Evolutionary conservation across 2,888 invertebrate species (phyloP).

Genomic region (Neoscelio sp.): DNA sequence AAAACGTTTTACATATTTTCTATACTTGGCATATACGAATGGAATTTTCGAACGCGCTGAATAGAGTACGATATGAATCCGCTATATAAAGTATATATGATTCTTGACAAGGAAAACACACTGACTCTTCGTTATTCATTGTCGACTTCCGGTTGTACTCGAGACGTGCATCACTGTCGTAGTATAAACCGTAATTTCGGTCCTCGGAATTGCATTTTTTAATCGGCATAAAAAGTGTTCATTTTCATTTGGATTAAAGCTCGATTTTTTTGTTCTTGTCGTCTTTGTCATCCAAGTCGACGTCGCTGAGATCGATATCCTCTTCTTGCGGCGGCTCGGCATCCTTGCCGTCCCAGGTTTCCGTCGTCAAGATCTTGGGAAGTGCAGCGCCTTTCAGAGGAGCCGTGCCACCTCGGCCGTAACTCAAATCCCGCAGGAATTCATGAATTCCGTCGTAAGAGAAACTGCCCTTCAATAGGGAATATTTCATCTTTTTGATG

Average conservation of each 20-base stretch:
- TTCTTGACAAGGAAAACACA: slow-evolving; percentile 66
- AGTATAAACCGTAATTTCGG: neutral
- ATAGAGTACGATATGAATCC: slow-evolving; percentile 61
- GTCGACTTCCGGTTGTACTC: slow-evolving; percentile 17
- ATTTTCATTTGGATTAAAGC: slow-evolving; percentile 84
- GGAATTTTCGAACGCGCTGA: slow-evolving; percentile 49
- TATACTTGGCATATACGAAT: slow-evolving; percentile 54
- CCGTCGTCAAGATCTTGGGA: slow-evolving; percentile 88
- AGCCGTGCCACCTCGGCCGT: slow-evolving; percentile 95
- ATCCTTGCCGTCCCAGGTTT: slow-evolving; percentile 98
- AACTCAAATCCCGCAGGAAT: slow-evolving; percentile 96
- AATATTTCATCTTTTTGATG: slow-evolving; percentile 98
- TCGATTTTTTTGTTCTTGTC: slow-evolving; percentile 89
- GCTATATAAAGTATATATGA: slow-evolving; percentile 55
- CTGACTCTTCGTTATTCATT: slow-evolving; percentile 46
- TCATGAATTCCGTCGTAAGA: slow-evolving; percentile 97
- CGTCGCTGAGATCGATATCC: slow-evolving; percentile 95
- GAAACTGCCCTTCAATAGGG: slow-evolving; percentile 96
- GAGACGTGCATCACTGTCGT: slow-evolving; percentile 6
- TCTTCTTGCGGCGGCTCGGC: slow-evolving; percentile 94
- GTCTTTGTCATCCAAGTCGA: slow-evolving; percentile 92
- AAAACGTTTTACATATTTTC: slow-evolving; percentile 52
- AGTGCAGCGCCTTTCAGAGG: slow-evolving; percentile 93
- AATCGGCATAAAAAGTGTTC: slow-evolving; percentile 28
- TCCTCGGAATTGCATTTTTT: neutral